Evolutionary conservation across 37 sponge, comb jelly and placozoan genomes (phyloP), one percentile per base, ranked within the genome.

Genomic region (Oscarella lobularis): DNA sequence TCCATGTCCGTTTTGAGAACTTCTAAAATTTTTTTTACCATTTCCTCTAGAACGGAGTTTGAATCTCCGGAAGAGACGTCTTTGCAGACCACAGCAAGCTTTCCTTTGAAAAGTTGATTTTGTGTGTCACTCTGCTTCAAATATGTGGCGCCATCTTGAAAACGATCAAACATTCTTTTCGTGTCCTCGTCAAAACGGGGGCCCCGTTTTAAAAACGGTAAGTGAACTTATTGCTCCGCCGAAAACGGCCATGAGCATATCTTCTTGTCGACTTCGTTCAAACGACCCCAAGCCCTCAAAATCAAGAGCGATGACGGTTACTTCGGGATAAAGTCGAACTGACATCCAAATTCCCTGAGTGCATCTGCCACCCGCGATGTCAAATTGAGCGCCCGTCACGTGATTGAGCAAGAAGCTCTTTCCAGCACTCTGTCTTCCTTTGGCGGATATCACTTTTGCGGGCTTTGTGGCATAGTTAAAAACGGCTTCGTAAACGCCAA

Each of bases 331-430:
- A 4, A 29, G 71, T 34, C 31, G 6, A 30, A 68, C 29, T 14
- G 71, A 5, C 71, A 68, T 32, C 71, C 71, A 68, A 32, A 68
- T 35, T 4, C 71, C 71, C 5, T 68, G 29, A 29, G 71, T 68
- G 71, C 71, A 68, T 30, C 71, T 32, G 4, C 33, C 71, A 68
- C 71, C 31, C 33, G 31, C 6, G 31, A 68, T 68, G 33, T 68
- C 71, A 68, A 68, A 68, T 14, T 29, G 71, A 68, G 71, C 6
- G 6, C 71, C 71, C 33, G 71, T 20, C 31, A 68, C 29, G 33
- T 68, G 71, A 14, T 68, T 68, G 6, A 68, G 31, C 6, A 68
- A 4, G 31, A n/a, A 68, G 31, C 71, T 68, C 33, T 68, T 68
- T 4, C 71, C 71, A 34, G 31, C 31, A 68, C 71, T 68, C 31